Conservation (phyloP, 2,113 vertebrate species). For the Toxotes jaculatrix region DNA sequence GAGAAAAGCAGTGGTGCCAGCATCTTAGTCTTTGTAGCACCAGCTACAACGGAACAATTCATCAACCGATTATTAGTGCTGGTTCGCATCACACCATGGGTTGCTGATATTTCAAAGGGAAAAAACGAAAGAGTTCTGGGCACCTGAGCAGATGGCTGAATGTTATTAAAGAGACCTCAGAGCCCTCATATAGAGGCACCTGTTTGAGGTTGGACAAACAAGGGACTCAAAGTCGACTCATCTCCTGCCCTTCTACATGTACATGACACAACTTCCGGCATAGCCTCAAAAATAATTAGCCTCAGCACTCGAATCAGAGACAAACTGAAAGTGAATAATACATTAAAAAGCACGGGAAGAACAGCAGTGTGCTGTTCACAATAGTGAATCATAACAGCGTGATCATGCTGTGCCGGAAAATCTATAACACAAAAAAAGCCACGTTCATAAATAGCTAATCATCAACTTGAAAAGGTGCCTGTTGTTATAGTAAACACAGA, state of each 20-base stretch:
- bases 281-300: slow-evolving; percentile 54
- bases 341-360: slow-evolving; percentile 31
- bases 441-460: slow-evolving; percentile 8
- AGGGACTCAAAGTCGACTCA: slow-evolving; percentile 57
- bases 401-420: slow-evolving; percentile 35
- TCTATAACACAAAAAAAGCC: slow-evolving; percentile 11
- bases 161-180: slow-evolving; percentile 66
- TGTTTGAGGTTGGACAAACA: slow-evolving; percentile 63
- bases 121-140: slow-evolving; percentile 34
- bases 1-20: slow-evolving; percentile 39
- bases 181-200: slow-evolving; percentile 34
- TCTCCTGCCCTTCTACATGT: slow-evolving; percentile 47
- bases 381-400: slow-evolving; percentile 6
- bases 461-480: not conserved
- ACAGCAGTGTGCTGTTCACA: slow-evolving; percentile 19
- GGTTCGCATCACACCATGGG: slow-evolving; percentile 62
- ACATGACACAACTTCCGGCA: slow-evolving; percentile 21
- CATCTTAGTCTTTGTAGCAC: slow-evolving; percentile 60
- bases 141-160: slow-evolving; percentile 72
- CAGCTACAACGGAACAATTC: slow-evolving; percentile 69
- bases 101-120: slow-evolving; percentile 50
- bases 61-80: slow-evolving; percentile 70
- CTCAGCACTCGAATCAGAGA: slow-evolving; percentile 29
- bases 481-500: slow-evolving; percentile 8
- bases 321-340: slow-evolving; percentile 46